Evolutionary conservation across 1,140 invertebrate genomes (phyloP).

Genomic region (Drosophila cardini): DNA sequence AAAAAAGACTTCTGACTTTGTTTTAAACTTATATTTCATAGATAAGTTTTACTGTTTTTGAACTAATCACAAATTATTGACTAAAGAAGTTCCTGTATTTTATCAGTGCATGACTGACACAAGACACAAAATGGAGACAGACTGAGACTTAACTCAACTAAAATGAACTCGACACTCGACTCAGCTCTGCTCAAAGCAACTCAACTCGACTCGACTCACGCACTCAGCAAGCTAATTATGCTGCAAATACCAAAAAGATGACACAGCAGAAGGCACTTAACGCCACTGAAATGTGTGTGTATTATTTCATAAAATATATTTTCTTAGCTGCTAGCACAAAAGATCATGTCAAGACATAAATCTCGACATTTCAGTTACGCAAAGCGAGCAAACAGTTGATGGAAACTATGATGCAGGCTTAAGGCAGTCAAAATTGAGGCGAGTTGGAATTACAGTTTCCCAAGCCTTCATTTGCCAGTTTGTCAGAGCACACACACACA

Average conservation of each 20-base stretch:
- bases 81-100: too few relatives aligned
- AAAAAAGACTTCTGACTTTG: too few relatives aligned
- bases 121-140: not conserved
- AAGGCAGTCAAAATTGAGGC: conserved; percentile 58
- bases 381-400: conserved; percentile 51
- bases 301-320: conserved; percentile 83
- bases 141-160: conserved; percentile 20
- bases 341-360: conserved; percentile 82
- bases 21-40: too few relatives aligned
- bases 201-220: conserved; percentile 53
- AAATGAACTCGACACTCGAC: conserved; percentile 35
- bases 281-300: conserved; percentile 66
- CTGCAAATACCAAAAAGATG: conserved; percentile 78
- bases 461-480: conserved; percentile 30
- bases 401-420: conserved; percentile 62
- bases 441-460: conserved; percentile 40
- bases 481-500: conserved; percentile 12
- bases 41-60: too few relatives aligned
- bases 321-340: conserved; percentile 77
- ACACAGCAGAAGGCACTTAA: conserved; percentile 78
- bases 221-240: conserved; percentile 79
- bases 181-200: conserved; percentile 27
- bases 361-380: conserved; percentile 76
- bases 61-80: too few relatives aligned
- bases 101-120: too few relatives aligned